Base-by-base conservation (phyloP, 2,888 invertebrate species). In the Piscicola geometra region DNA sequence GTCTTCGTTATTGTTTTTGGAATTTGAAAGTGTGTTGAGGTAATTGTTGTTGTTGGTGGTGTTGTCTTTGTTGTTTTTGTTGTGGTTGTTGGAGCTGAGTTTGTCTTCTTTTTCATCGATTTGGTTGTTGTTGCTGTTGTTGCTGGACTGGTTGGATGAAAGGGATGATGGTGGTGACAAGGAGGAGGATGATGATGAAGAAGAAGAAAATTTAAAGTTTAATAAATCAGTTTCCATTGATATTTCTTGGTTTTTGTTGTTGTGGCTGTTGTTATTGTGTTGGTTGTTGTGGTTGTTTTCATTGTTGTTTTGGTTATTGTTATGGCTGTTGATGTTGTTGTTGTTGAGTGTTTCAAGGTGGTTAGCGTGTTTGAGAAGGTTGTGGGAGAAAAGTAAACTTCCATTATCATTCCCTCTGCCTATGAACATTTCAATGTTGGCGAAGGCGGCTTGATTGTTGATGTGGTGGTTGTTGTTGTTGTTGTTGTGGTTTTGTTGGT, bases 181-280 rank as follows among this genome's bases (percentile, higher is more conserved):
- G 5, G 60, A 56, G 21, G 60, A 25, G 21, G 60, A 56, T 15
- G n/a, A 56, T 9, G 60, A 56, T 9, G 60, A 56, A 25, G 60
- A 56, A n/a, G 60, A 56, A 25, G 60, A 56, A 25, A 56, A 56
- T 21, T 56, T 56, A 3, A 56, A 56, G n/a, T 56, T 56, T 56
- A 5, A 5, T 18, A 15, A 21, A 21, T 56, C 67, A 3, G 32
- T 3, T 32, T 67, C 67, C 67, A 67, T 67, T 32, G 32, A 12
- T 5, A 21, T 35, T 21, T 67, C 67, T 3, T 18, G 15, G 32
- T 32, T 35, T 94, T 81, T 95, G 90, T 85, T 96, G 96, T 87
- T 64, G 64, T 28, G n/a, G 64, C 21, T 64, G 64, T 64, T 96
- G 94, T 87, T 96, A 95, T 87, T n/a, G 28, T 15, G 15, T 15